Base-by-base conservation (phyloP, 2,888 invertebrate genomes). In the Lymantria monacha region DNA sequence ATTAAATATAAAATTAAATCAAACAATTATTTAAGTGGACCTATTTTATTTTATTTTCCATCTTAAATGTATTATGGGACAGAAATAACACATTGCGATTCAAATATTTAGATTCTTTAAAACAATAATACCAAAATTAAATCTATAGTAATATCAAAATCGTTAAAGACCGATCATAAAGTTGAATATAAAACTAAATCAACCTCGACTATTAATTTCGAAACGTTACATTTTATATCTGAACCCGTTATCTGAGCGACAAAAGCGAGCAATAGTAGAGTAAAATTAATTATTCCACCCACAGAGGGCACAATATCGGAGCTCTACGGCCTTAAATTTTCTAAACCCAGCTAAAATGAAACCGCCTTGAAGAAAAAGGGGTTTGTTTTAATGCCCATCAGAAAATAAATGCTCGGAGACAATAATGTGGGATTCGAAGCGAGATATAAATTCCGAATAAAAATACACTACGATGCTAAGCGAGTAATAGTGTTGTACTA, bases 301-400 rank as follows among this genome's bases (percentile, higher is more conserved):
- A 71, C 68, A 63, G 66, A 62, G 61, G 61, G 69, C 68, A 76
- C 74, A 82, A 83, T 81, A 82, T 78, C 83, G 74, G 69, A 75
- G 81, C 81, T 74, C 74, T 65, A 78, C 81, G 81, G 82, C 85
- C 85, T 85, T 87, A 87, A 89, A 90, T 83, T 87, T 83, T 61
- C 83, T 89, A 89, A 90, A 89, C 85, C 90, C 86, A 89, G 89
- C 89, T 89, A 89, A 88, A 91, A 90, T 90, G 87, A 83, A 87
- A 90, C 85, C 85, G 85, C 79, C 77, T 76, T 76, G 79, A 78
- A 86, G 87, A 89, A 90, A 90, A 89, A 87, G 89, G 90, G 88
- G 87, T 88, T 87, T 88, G 82, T 89, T 90, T 90, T 88, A 90
- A 91, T 86, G 85, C 89, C 90, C 85, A 86, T 90, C 86, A 81